A percentile compares a stretch with the other conserved stretches of the same genome.
These are phyloP conservation scores for Alloplasta piceator DNA, from an alignment of 2,888 invertebrate genomes.

Conservation along the genomic window DNA sequence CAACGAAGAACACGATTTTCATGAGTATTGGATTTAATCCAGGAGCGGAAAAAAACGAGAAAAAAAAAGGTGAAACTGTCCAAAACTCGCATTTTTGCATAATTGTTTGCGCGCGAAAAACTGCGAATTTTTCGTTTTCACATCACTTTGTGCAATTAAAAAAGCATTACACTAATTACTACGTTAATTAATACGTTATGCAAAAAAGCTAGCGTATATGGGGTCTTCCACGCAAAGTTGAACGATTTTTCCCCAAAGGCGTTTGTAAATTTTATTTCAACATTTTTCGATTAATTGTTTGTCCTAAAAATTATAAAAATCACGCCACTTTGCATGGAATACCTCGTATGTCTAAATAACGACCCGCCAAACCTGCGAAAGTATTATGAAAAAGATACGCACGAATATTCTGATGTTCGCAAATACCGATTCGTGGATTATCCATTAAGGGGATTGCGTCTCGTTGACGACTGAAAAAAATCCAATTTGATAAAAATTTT, in stretches of 20 bases:
- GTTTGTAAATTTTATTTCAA: no score
- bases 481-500: no score
- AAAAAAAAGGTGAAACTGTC: constrained; percentile 26
- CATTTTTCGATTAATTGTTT: no score
- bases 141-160: constrained; percentile 16
- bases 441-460: constrained; percentile 33
- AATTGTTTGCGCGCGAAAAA: constrained; percentile 30
- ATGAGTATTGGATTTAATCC: background rate
- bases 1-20: background rate
- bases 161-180: constrained; percentile 37
- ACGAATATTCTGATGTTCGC: constrained; percentile 31
- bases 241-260: background rate
- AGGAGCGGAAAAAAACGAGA: background rate
- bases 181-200: constrained; percentile 23
- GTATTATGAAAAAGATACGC: constrained; percentile 54
- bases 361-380: constrained; percentile 60
- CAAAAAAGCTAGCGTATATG: constrained; percentile 16
- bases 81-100: constrained; percentile 45
- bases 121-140: constrained; percentile 25
- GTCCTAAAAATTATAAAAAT: no score
- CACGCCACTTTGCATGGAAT: background rate
- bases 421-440: constrained; percentile 13
- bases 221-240: background rate
- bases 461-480: constrained; percentile 14
- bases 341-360: background rate